Evolutionary conservation across 37 sponge, comb jelly and placozoan species (phyloP).

Genomic region (Spongia lamella): DNA sequence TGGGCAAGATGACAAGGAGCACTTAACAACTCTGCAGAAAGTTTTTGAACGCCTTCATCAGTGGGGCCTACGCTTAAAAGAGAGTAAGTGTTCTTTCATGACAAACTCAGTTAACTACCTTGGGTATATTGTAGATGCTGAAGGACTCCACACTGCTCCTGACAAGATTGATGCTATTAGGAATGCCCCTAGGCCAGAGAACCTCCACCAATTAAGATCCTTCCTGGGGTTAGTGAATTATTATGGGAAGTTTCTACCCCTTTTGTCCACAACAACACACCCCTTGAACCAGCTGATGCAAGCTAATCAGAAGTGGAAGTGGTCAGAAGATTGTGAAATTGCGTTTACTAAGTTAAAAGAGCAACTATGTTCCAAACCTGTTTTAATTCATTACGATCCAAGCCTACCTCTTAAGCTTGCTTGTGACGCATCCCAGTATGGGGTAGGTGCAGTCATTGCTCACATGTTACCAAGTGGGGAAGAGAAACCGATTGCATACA

Average conservation of each 20-base stretch:
- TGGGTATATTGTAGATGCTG: slow-evolving; percentile 6
- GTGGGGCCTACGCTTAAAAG: slow-evolving; percentile 16
- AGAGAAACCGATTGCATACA: slow-evolving; percentile 18
- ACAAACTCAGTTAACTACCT: slow-evolving; percentile 15
- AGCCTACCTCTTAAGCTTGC: slow-evolving; percentile 13
- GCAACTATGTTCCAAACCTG: background rate
- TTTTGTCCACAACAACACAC: slow-evolving; percentile 5
- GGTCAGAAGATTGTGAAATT: slow-evolving; percentile 9
- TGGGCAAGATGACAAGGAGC: slow-evolving; percentile 21
- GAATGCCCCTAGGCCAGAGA: slow-evolving; percentile 4
- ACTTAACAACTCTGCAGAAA: background rate
- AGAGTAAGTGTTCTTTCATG: slow-evolving; percentile 16
- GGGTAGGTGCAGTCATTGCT: slow-evolving; percentile 16
- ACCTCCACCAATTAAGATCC: slow-evolving; percentile 10
- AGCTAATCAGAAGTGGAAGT: background rate
- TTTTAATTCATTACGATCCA: slow-evolving; percentile 11
- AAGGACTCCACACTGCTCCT: slow-evolving; percentile 3
- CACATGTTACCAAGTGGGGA: slow-evolving; percentile 9
- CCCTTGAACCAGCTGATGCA: slow-evolving; percentile 9
- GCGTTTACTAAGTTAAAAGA: slow-evolving; percentile 10
- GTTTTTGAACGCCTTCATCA: slow-evolving; percentile 9
- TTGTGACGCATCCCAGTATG: slow-evolving; percentile 5
- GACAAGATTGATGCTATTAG: slow-evolving; percentile 13
- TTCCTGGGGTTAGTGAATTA: slow-evolving; percentile 27
- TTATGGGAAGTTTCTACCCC: slow-evolving; percentile 23